Conservation (phyloP, 1,140 invertebrate species). For the Carposina sasakii region DNA sequence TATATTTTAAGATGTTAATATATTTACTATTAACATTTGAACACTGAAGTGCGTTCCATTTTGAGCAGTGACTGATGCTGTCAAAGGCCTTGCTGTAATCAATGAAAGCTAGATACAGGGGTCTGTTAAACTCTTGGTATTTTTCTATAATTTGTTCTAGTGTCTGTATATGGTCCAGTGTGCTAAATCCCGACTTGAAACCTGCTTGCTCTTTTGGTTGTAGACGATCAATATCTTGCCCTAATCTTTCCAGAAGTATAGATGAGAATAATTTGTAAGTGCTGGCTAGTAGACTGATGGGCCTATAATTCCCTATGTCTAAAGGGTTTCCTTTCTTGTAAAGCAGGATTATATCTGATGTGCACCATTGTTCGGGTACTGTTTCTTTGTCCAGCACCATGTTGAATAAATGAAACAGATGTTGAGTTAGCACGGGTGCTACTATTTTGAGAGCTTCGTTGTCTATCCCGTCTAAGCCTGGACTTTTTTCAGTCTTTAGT, state of each 20-base stretch:
- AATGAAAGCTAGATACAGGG: conserved; percentile 9
- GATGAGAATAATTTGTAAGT: no score
- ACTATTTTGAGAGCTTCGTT: conserved; percentile 22
- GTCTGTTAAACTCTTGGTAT: conserved; percentile 12
- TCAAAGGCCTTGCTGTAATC: conserved; percentile 18
- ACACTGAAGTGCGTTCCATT: conserved; percentile 10
- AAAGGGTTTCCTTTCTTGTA: no score
- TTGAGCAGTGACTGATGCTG: conserved; percentile 14
- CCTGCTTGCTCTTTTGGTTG: background rate
- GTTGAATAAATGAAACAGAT: conserved; percentile 16
- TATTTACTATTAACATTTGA: conserved; percentile 9
- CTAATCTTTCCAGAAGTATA: no score
- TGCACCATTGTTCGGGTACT: no score
- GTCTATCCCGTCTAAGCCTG: conserved; percentile 17
- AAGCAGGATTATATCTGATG: no score
- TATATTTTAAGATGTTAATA: conserved; percentile 13
- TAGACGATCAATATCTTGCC: no score
- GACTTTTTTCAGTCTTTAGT: conserved; percentile 20
- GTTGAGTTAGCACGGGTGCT: conserved; percentile 7
- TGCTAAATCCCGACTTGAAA: background rate
- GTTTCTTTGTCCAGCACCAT: conserved; percentile 14
- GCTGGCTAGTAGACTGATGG: no score
- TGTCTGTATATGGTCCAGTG: no score
- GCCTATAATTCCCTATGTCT: no score
- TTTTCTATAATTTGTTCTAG: conserved; percentile 14